phyloP scores from a whole-genome alignment of 2,888 invertebrate genomes.

The Amphiduros pacificus region DNA sequence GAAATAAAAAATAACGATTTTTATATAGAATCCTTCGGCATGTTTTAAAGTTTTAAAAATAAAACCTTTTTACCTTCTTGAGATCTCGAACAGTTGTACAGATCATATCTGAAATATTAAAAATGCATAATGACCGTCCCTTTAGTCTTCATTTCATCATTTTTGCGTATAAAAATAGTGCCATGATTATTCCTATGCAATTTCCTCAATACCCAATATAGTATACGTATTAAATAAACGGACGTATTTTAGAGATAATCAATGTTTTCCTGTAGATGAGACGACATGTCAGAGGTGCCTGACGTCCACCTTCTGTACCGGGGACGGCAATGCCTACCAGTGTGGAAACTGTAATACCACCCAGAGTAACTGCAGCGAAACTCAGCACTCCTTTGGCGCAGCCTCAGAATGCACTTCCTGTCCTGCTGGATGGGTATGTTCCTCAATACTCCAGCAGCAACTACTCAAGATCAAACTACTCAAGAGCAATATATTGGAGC shows the following conservation, averaged over 20 bases:
- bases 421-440: slow-evolving; percentile 44
- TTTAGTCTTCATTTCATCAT: too few relatives aligned
- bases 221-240: too few relatives aligned
- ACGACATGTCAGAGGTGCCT: slow-evolving; percentile 41
- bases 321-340: slow-evolving; percentile 35
- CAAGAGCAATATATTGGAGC: too few relatives aligned
- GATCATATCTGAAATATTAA: not conserved
- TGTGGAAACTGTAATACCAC: slow-evolving; percentile 44
- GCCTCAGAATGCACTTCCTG: slow-evolving; percentile 37
- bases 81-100: not conserved
- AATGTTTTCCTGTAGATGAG: slow-evolving; percentile 30
- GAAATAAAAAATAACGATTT: too few relatives aligned
- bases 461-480: too few relatives aligned
- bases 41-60: not conserved
- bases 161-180: too few relatives aligned
- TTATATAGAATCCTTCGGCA: not conserved
- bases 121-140: not conserved
- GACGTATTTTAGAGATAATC: not conserved
- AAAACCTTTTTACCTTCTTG: not conserved
- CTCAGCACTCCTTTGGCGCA: slow-evolving; percentile 42
- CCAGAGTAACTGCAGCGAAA: slow-evolving; percentile 30
- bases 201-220: too few relatives aligned
- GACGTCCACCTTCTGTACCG: slow-evolving; percentile 40
- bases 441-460: too few relatives aligned
- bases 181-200: too few relatives aligned